Evolutionary conservation across 2,888 invertebrate species (phyloP).

Genomic region (Tenthredo livida): DNA sequence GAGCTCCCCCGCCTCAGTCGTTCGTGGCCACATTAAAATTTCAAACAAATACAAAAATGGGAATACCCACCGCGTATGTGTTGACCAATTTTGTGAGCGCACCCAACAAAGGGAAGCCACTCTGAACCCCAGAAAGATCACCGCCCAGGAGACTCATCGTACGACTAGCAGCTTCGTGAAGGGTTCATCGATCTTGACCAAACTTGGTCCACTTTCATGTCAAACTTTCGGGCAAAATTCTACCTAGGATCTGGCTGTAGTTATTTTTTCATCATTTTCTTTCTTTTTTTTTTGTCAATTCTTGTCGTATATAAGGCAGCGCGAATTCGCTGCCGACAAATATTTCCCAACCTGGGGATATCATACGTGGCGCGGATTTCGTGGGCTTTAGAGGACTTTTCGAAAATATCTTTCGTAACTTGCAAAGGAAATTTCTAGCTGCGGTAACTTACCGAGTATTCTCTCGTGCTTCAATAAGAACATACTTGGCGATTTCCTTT

Average conservation of each 20-base stretch:
- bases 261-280: background rate
- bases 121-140: background rate
- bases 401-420: conserved; percentile 68
- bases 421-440: conserved; percentile 65
- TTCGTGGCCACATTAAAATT: conserved; percentile 73
- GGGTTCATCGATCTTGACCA: conserved; percentile 50
- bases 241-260: background rate
- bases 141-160: conserved; percentile 33
- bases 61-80: conserved; percentile 69
- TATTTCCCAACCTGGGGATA: conserved; percentile 61
- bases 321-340: conserved; percentile 59
- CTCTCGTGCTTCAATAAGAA: conserved; percentile 48
- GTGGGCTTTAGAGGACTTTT: conserved; percentile 65
- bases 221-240: background rate
- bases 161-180: background rate
- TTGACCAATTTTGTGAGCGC: conserved; percentile 64
- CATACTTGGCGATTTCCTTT: conserved; percentile 40
- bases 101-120: conserved; percentile 26
- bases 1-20: conserved; percentile 59
- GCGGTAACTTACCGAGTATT: conserved; percentile 58
- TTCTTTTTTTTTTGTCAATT: background rate
- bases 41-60: conserved; percentile 73
- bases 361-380: conserved; percentile 67
- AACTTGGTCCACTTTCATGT: background rate
- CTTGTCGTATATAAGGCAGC: conserved; percentile 45